phyloP scores from a whole-genome alignment of 2,797 vertebrate genomes.

The Cossypha niveicapilla region DNA sequence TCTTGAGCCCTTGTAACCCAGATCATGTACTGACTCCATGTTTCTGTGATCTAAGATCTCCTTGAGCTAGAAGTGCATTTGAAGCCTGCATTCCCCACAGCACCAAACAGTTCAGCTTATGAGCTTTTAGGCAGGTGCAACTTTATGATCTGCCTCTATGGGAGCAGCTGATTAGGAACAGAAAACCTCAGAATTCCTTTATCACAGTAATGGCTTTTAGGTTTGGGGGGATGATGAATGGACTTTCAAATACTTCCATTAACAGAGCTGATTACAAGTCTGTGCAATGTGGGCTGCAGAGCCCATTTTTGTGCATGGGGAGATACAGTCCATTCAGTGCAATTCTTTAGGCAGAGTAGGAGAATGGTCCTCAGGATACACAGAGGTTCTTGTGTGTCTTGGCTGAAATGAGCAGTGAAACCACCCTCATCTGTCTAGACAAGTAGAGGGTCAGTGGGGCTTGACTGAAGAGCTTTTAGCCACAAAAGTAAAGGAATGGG shows the following conservation, averaged over 20 bases:
- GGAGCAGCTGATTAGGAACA: neutral
- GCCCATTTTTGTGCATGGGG: neutral
- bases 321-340: neutral
- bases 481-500: conserved; percentile 15
- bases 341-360: neutral
- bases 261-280: neutral
- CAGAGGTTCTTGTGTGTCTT: neutral
- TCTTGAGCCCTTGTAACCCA: neutral
- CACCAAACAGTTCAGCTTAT: neutral
- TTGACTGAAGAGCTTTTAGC: conserved; percentile 30
- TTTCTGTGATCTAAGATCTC: neutral
- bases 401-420: neutral
- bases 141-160: neutral
- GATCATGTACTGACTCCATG: neutral
- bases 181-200: neutral
- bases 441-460: neutral
- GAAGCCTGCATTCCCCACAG: neutral
- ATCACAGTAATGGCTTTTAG: neutral
- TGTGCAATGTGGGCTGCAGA: neutral
- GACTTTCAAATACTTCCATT: neutral
- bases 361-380: neutral
- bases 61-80: neutral
- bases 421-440: neutral
- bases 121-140: neutral
- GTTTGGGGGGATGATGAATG: neutral